phyloP scores from a whole-genome alignment of 2,113 vertebrate genomes.

The Notechis scutatus region DNA sequence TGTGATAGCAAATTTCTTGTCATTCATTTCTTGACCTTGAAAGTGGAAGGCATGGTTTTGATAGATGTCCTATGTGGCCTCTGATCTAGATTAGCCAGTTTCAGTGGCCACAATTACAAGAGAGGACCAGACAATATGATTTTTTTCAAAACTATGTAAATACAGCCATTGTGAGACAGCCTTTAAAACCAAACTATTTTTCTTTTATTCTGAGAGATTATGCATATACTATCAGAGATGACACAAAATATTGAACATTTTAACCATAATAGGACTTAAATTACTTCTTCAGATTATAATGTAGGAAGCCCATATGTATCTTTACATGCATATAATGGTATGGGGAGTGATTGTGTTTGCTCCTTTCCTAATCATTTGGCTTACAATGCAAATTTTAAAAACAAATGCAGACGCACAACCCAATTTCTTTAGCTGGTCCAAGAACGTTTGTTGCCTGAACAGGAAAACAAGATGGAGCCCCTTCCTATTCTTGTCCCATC shows the following conservation, averaged over 20 bases:
- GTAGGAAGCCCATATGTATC: background rate
- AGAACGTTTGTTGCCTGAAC: background rate
- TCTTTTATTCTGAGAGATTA: background rate
- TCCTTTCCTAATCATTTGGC: background rate
- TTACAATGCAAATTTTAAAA: background rate
- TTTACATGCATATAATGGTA: background rate
- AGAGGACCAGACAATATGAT: background rate
- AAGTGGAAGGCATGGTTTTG: background rate
- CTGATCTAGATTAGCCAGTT: background rate
- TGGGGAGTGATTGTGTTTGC: background rate
- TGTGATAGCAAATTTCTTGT: background rate
- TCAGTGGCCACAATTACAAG: background rate
- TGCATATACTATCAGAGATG: background rate
- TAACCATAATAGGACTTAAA: background rate
- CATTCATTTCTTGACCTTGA: background rate
- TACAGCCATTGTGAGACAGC: background rate
- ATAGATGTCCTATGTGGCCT: background rate
- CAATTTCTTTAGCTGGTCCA: background rate
- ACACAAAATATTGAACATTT: background rate
- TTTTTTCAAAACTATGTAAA: background rate
- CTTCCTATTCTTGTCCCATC: background rate
- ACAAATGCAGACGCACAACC: background rate
- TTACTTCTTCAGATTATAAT: background rate
- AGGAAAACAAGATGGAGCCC: background rate
- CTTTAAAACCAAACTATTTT: background rate